Evolutionary conservation across 2,888 invertebrate genomes (phyloP).

Genomic region (Eupithecia centaureata): DNA sequence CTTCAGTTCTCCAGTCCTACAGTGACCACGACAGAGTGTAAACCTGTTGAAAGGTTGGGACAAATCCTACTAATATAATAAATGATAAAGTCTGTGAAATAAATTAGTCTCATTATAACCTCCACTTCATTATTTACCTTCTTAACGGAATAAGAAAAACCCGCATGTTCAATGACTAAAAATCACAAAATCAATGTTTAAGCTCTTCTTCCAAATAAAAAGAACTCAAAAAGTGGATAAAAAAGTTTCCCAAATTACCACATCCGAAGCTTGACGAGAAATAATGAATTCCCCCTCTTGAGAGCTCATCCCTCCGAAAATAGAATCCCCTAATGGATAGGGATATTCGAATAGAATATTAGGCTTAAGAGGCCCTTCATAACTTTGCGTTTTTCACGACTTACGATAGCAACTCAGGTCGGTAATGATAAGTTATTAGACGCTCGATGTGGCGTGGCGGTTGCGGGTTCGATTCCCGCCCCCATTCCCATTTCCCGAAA

Average conservation of each 20-base stretch:
- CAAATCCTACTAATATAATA: no score
- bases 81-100: no score
- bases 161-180: neutral
- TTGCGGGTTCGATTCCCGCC: no score
- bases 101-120: no score
- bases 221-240: constrained; percentile 39
- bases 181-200: neutral
- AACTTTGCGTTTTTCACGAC: constrained; percentile 7
- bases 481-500: no score
- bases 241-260: constrained; percentile 41
- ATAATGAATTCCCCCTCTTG: constrained; percentile 48
- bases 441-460: no score
- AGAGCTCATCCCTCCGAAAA: constrained; percentile 55
- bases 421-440: neutral
- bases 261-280: constrained; percentile 43
- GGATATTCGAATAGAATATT: constrained; percentile 51
- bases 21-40: no score
- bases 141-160: no score
- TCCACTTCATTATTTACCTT: no score
- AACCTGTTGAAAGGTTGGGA: no score
- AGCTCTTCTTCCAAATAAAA: constrained; percentile 20
- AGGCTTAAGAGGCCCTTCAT: constrained; percentile 42
- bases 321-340: constrained; percentile 56
- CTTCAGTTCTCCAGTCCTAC: no score
- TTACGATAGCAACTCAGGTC: neutral